Percentiles rank a stretch among this genome's conserved stretches.
Evolutionary conservation across 2,888 invertebrate species (phyloP).

Genomic region (Stenichneumon culpator): DNA sequence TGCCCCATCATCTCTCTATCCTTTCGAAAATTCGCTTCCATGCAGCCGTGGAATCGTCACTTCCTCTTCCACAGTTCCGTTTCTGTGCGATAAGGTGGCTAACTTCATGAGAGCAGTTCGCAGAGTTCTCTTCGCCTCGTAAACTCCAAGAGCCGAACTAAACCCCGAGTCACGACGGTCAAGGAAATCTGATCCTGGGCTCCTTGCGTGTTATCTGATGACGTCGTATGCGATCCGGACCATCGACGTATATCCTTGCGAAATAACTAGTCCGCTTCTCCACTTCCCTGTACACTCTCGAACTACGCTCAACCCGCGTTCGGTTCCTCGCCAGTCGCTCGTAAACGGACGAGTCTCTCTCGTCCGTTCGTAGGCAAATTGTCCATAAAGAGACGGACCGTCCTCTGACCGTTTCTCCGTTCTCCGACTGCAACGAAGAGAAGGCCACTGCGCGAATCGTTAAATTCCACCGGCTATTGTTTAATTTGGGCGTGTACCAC

Average conservation of each 20-base stretch:
- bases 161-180: not conserved
- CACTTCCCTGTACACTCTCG: conserved; percentile 18
- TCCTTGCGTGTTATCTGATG: conserved; percentile 1
- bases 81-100: not conserved
- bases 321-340: conserved; percentile 47
- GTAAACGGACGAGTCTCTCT: conserved; percentile 52
- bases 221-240: conserved; percentile 25
- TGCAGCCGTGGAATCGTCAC: not conserved
- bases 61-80: not conserved
- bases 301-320: conserved; percentile 32
- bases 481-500: conserved; percentile 39
- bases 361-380: conserved; percentile 53
- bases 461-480: conserved; percentile 50
- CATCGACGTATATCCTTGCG: conserved; percentile 28
- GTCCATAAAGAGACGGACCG: conserved; percentile 59
- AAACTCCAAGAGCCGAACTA: conserved; percentile 18
- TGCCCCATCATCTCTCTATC: not conserved
- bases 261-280: conserved; percentile 20
- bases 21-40: not conserved
- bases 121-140: conserved; percentile 7
- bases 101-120: not conserved
- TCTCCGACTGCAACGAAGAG: not conserved
- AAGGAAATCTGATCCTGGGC: conserved; percentile 13
- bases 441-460: conserved; percentile 35
- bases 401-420: conserved; percentile 14